phyloP scores from a whole-genome alignment of 2,888 invertebrate genomes.

The Teleiodes luculella region DNA sequence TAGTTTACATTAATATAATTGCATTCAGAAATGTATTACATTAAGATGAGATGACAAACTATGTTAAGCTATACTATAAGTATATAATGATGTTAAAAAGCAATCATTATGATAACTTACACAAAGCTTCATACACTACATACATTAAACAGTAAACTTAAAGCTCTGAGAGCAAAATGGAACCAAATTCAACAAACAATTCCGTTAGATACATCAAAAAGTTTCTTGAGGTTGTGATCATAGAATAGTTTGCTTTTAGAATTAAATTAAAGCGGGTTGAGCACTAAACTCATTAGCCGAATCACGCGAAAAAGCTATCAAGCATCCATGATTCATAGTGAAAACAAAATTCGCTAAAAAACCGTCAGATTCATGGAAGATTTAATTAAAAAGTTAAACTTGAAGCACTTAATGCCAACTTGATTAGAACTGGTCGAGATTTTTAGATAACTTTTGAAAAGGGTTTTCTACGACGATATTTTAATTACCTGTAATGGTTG shows the following conservation, averaged over 20 bases:
- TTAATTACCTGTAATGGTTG: not conserved
- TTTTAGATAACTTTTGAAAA: conserved; percentile 12
- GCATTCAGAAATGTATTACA: too few relatives aligned
- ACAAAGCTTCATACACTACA: not conserved
- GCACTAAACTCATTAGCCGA: conserved; percentile 12
- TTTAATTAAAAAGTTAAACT: conserved; percentile 15
- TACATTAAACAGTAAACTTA: not conserved
- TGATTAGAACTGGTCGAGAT: conserved; percentile 4
- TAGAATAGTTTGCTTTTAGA: not conserved
- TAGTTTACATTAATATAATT: too few relatives aligned
- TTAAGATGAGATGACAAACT: too few relatives aligned
- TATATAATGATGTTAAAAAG: too few relatives aligned
- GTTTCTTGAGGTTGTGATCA: not conserved
- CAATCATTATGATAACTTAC: too few relatives aligned
- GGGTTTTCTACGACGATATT: not conserved
- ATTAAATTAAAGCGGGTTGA: conserved; percentile 3
- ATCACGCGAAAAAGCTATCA: conserved; percentile 14
- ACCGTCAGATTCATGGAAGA: conserved; percentile 3
- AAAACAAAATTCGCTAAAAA: conserved; percentile 9
- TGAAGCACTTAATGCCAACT: conserved; percentile 12
- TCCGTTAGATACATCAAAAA: not conserved
- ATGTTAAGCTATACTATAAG: too few relatives aligned
- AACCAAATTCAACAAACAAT: not conserved
- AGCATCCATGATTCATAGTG: conserved; percentile 1
- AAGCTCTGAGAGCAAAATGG: conserved; percentile 3